phyloP scores from a whole-genome alignment of 2,888 invertebrate genomes.

The Thecocarcelia acutangulata region DNA sequence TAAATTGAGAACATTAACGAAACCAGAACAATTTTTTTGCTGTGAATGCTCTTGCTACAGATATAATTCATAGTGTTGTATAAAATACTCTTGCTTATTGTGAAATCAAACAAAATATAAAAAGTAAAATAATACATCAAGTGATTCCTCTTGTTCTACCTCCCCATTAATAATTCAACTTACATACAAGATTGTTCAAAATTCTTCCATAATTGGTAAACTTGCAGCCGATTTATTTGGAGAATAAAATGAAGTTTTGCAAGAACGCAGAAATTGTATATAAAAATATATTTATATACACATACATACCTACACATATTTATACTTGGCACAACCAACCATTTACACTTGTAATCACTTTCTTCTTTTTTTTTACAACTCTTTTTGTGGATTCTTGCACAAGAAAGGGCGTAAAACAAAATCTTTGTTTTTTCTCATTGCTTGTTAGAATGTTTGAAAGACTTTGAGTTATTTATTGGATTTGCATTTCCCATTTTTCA shows the following conservation, averaged over 20 bases:
- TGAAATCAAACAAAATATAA: constrained; percentile 18
- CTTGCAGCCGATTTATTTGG: constrained; percentile 29
- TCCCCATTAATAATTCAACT: constrained; percentile 37
- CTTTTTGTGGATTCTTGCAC: background rate
- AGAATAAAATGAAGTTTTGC: background rate
- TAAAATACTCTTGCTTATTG: background rate
- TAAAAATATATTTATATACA: background rate
- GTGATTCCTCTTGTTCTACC: background rate
- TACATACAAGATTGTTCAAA: constrained; percentile 8
- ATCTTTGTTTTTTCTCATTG: constrained; percentile 7
- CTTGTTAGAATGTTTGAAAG: constrained; percentile 38
- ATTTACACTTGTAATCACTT: constrained; percentile 33
- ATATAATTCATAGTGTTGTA: constrained; percentile 43
- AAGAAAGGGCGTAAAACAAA: constrained; percentile 23
- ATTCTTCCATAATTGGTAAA: constrained; percentile 14
- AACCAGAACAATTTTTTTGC: constrained; percentile 56
- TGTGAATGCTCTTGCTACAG: constrained; percentile 41
- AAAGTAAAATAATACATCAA: constrained; percentile 30
- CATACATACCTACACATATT: background rate
- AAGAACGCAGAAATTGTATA: background rate
- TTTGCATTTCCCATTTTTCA: constrained; percentile 40
- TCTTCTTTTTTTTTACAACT: background rate
- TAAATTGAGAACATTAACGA: constrained; percentile 31
- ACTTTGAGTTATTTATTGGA: constrained; percentile 52
- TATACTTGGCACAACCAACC: background rate